These are phyloP conservation scores for Spondyliosoma cantharus DNA, from an alignment of 2,797 vertebrate species.

Conservation along the genomic window DNA sequence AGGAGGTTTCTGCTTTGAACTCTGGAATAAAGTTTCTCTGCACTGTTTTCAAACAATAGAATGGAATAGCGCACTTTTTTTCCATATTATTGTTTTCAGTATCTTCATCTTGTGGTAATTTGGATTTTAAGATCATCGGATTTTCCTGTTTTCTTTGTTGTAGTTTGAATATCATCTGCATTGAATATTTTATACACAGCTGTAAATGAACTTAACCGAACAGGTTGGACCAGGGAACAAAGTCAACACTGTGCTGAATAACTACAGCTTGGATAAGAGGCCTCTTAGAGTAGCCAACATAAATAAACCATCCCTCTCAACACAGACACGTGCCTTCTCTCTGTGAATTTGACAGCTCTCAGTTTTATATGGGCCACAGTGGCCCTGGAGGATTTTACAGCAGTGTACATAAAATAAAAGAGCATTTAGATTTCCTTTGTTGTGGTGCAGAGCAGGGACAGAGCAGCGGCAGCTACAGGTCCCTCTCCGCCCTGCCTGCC, in stretches of 20 bases:
- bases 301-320: slow-evolving; percentile 70
- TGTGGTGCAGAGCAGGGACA: slow-evolving; percentile 63
- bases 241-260: slow-evolving; percentile 43
- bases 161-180: slow-evolving; percentile 34
- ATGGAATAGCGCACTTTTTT: slow-evolving; percentile 1
- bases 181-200: background rate
- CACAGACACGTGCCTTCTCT: slow-evolving; percentile 53
- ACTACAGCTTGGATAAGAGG: slow-evolving; percentile 46
- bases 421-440: slow-evolving; percentile 80
- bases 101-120: slow-evolving; percentile 11
- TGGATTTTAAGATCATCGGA: slow-evolving; percentile 17
- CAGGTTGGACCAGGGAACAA: slow-evolving; percentile 24
- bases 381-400: slow-evolving; percentile 77
- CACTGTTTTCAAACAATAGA: slow-evolving; percentile 45
- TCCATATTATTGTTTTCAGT: slow-evolving; percentile 10
- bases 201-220: slow-evolving; percentile 8
- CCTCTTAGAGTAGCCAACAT: slow-evolving; percentile 58
- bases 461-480: slow-evolving; percentile 67
- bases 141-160: slow-evolving; percentile 25
- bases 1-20: slow-evolving; percentile 63
- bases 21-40: slow-evolving; percentile 59
- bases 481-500: slow-evolving; percentile 46
- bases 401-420: slow-evolving; percentile 78
- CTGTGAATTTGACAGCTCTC: slow-evolving; percentile 70
- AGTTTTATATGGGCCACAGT: slow-evolving; percentile 70